These are phyloP conservation scores for Sebastes steindachneri DNA, from an alignment of 2,797 vertebrate genomes.

Conservation along the genomic window DNA sequence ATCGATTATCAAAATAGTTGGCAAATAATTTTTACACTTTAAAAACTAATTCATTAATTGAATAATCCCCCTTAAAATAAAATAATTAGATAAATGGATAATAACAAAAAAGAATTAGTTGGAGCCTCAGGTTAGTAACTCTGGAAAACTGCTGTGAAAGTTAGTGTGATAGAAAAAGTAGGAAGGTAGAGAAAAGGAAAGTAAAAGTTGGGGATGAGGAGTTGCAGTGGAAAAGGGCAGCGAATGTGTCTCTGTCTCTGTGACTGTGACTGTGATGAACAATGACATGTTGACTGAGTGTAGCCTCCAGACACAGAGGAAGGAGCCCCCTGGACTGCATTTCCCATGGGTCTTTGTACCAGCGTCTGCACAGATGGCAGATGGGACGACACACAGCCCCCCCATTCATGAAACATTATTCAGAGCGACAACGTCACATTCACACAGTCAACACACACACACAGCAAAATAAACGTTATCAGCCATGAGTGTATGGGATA, in stretches of 20 bases:
- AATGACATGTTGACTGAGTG: conserved; percentile 64
- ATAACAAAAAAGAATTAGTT: neutral
- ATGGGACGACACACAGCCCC: conserved; percentile 50
- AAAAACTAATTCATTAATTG: neutral
- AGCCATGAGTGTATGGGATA: neutral
- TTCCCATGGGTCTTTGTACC: conserved; percentile 74
- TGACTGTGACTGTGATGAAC: conserved; percentile 57
- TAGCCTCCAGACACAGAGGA: conserved; percentile 45
- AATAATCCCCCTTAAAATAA: neutral
- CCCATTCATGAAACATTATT: conserved; percentile 46
- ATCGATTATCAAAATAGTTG: too few relatives aligned
- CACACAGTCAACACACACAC: neutral
- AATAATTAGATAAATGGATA: neutral
- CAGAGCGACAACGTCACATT: conserved; percentile 44
- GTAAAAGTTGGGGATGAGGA: neutral
- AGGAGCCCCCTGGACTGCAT: conserved; percentile 59
- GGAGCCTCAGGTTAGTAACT: neutral
- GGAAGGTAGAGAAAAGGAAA: neutral
- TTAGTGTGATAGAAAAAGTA: neutral
- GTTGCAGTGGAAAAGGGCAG: conserved; percentile 12
- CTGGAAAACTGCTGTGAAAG: neutral
- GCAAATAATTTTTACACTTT: neutral
- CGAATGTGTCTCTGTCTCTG: conserved; percentile 6
- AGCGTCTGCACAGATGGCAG: conserved; percentile 76
- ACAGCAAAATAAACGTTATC: conserved; percentile 33